Conservation (phyloP, 2,797 vertebrate species). For the Leptodactylus fallax region DNA sequence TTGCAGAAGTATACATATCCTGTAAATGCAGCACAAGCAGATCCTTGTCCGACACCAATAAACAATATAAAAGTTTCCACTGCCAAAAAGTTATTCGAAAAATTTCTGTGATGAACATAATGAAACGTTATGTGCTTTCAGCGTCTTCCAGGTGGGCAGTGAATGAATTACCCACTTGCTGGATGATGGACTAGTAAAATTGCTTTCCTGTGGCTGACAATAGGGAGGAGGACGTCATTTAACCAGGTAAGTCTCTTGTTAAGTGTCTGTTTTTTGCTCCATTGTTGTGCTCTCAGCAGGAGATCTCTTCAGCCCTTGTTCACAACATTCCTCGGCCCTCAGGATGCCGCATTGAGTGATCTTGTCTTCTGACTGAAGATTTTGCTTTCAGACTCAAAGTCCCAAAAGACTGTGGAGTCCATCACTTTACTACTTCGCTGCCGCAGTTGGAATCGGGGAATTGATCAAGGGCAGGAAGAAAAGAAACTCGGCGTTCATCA, state of each 20-base stretch:
- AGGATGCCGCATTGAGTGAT: constrained; percentile 5
- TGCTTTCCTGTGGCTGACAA: constrained; percentile 29
- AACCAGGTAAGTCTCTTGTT: constrained; percentile 33
- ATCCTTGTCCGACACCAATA: neutral
- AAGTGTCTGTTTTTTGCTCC: constrained; percentile 50
- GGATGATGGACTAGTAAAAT: constrained; percentile 38
- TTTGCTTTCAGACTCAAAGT: constrained; percentile 11
- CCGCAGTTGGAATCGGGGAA: neutral
- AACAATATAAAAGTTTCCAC: neutral
- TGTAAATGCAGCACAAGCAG: neutral
- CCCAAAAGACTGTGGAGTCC: constrained; percentile 13
- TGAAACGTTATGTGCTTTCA: neutral
- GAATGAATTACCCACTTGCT: constrained; percentile 27
- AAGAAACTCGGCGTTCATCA: neutral
- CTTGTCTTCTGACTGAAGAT: constrained; percentile 1
- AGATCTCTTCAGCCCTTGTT: constrained; percentile 47
- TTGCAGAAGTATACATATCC: too few relatives aligned
- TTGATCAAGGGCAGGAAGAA: neutral
- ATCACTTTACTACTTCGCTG: neutral
- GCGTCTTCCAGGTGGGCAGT: constrained; percentile 13
- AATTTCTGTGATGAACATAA: neutral
- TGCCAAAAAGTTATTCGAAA: too few relatives aligned
- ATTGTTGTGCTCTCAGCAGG: constrained; percentile 54
- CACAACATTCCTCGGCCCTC: constrained; percentile 38
- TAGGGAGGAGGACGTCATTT: constrained; percentile 45